Evolutionary conservation across 2,113 vertebrate species (phyloP).

Genomic region (Tympanuchus pallidicinctus): DNA sequence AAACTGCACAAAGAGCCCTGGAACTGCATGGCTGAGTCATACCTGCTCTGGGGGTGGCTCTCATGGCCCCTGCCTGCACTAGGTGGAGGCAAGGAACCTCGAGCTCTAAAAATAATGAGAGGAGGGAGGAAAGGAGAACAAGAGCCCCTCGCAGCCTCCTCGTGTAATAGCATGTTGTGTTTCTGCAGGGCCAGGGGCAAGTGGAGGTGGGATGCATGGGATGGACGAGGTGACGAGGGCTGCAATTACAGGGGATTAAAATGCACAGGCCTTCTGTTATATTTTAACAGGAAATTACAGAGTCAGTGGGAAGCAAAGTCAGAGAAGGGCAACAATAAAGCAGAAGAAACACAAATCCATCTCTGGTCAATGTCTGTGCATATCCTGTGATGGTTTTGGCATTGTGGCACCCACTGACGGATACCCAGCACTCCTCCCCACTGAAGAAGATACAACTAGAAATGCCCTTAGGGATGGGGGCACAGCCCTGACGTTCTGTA

Average conservation of each 20-base stretch:
- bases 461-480: background rate
- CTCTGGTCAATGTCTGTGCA: background rate
- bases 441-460: background rate
- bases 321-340: background rate
- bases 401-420: background rate
- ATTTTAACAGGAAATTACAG: slow-evolving; percentile 40
- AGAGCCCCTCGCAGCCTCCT: background rate
- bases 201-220: background rate
- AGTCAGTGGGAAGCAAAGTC: background rate
- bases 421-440: background rate
- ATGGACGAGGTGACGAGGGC: background rate
- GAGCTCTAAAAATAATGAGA: background rate
- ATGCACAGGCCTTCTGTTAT: slow-evolving; percentile 19
- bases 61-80: background rate
- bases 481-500: background rate
- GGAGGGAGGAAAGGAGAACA: background rate
- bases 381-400: background rate
- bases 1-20: background rate
- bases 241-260: slow-evolving; percentile 55
- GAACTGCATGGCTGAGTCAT: background rate
- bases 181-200: background rate
- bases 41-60: background rate
- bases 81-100: background rate
- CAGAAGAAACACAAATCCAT: background rate
- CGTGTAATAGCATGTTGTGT: background rate